Conservation (phyloP, 35 echinoderm and acorn worm species). For the Chiridota heheva region DNA sequence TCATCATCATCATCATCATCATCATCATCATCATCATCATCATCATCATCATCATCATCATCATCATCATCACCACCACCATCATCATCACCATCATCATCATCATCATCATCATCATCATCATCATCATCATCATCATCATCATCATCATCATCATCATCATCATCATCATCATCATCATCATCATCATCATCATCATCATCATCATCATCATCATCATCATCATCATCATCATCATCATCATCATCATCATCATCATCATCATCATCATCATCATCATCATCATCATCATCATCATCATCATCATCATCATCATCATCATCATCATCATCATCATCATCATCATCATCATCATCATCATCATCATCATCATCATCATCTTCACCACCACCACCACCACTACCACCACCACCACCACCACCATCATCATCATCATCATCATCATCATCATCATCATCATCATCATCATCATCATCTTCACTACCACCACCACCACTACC, state of each 20-base stretch:
- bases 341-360: slow-evolving; percentile 4
- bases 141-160: slow-evolving; percentile 2
- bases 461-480: too few relatives aligned
- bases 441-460: too few relatives aligned
- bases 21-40: slow-evolving; percentile 4
- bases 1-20: slow-evolving; percentile 8
- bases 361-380: slow-evolving; percentile 1
- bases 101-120: slow-evolving; percentile 3
- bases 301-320: slow-evolving; percentile 8
- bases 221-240: slow-evolving; percentile 3
- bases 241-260: slow-evolving; percentile 8
- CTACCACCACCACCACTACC: too few relatives aligned
- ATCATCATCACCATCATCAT: not conserved
- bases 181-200: not conserved
- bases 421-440: not conserved
- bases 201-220: slow-evolving; percentile 9
- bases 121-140: not conserved
- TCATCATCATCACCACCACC: not conserved
- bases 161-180: not conserved
- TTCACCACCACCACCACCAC: not conserved
- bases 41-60: slow-evolving; percentile 1
- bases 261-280: slow-evolving; percentile 9
- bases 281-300: slow-evolving; percentile 8
- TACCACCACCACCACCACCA: not conserved
- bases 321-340: slow-evolving; percentile 4